Percentiles rank a stretch among this genome's conserved stretches.
phyloP scores from a whole-genome alignment of 2,888 invertebrate species.

The Cryptocephalus primarius region DNA sequence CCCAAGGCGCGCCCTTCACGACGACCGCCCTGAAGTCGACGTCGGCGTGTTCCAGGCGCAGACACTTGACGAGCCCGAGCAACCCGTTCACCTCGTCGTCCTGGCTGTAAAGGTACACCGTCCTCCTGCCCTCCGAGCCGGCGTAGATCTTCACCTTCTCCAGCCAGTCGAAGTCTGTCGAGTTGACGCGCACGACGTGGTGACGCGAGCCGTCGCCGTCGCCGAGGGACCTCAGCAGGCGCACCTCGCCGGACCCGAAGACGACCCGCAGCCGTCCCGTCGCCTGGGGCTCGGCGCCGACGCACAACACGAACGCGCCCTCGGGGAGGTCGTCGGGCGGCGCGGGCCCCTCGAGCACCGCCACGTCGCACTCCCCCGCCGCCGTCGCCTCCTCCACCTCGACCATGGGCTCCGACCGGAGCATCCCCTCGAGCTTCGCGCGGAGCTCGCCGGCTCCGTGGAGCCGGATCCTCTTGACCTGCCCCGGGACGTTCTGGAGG shows the following conservation, averaged over 20 bases:
- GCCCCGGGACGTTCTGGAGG: slow-evolving; percentile 9
- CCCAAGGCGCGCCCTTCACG: slow-evolving; percentile 11
- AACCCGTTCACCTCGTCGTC: slow-evolving; percentile 15
- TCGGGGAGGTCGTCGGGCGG: too few relatives aligned
- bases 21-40: slow-evolving; percentile 13
- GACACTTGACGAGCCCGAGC: slow-evolving; percentile 18
- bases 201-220: too few relatives aligned
- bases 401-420: slow-evolving; percentile 5
- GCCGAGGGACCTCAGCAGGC: too few relatives aligned
- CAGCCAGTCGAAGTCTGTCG: slow-evolving; percentile 14
- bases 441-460: slow-evolving; percentile 3
- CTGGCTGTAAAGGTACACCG: slow-evolving; percentile 11
- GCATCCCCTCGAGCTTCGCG: slow-evolving; percentile 4
- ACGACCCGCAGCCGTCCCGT: too few relatives aligned
- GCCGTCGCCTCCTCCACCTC: not conserved
- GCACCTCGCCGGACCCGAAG: too few relatives aligned
- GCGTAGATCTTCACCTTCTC: slow-evolving; percentile 25
- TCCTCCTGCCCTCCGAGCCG: slow-evolving; percentile 2
- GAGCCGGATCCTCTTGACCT: slow-evolving; percentile 4
- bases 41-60: slow-evolving; percentile 11
- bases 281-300: too few relatives aligned
- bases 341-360: too few relatives aligned
- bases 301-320: too few relatives aligned
- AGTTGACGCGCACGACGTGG: not conserved
- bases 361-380: too few relatives aligned